Percentiles rank a stretch among this genome's conserved stretches.
These are phyloP conservation scores for Apistogramma diplotaenia DNA, from an alignment of 2,113 vertebrate genomes.

Conservation along the genomic window DNA sequence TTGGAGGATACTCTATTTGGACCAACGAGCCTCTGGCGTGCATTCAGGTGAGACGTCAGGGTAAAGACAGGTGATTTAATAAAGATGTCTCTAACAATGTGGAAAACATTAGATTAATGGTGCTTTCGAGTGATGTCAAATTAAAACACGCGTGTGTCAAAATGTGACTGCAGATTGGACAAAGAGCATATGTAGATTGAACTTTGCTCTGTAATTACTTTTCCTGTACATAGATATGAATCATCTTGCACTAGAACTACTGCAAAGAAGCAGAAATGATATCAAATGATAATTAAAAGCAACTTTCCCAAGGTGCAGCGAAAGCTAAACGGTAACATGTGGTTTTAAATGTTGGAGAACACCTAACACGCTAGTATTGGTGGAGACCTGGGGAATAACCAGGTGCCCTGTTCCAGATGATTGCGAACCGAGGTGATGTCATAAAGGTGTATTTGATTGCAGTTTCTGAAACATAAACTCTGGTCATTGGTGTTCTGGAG, in stretches of 20 bases:
- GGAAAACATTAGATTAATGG: neutral
- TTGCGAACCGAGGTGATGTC: no score
- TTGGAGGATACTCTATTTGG: constrained; percentile 99
- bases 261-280: no score
- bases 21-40: constrained; percentile 97
- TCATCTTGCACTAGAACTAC: no score
- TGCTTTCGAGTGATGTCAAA: neutral
- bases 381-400: neutral
- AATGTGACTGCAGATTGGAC: neutral
- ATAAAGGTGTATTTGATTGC: no score
- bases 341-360: neutral
- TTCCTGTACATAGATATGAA: no score
- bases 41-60: constrained; percentile 87
- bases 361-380: neutral
- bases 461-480: no score
- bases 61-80: neutral
- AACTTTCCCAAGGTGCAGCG: no score
- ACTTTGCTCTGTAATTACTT: no score
- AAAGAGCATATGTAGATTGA: neutral
- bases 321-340: no score
- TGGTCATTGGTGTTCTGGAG: no score
- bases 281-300: no score
- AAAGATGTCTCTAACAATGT: neutral
- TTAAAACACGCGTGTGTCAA: neutral
- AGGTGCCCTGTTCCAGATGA: neutral